Evolutionary conservation across 2,888 invertebrate genomes (phyloP).

Genomic region (Leptopilina drosophilae): DNA sequence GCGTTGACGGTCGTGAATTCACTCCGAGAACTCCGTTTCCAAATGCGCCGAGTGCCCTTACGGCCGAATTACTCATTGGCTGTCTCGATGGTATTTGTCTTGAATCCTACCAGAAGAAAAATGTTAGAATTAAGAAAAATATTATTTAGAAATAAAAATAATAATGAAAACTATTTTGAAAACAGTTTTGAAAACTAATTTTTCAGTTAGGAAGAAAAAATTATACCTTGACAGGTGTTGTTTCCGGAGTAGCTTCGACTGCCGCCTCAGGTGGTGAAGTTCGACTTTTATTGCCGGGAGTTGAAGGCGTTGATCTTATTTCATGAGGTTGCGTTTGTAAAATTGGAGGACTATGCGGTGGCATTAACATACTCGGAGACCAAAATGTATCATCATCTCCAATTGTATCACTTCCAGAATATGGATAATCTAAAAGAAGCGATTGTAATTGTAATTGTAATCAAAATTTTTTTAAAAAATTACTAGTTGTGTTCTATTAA

Average conservation of each 20-base stretch:
- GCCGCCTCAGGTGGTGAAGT: conserved; percentile 91
- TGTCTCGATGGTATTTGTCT: conserved; percentile 72
- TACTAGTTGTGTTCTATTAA: too few species aligned
- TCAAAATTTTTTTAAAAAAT: background rate
- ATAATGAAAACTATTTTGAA: background rate
- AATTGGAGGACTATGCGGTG: conserved; percentile 71
- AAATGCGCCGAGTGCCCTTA: conserved; percentile 81
- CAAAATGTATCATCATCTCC: conserved; percentile 72
- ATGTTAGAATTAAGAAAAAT: conserved; percentile 31
- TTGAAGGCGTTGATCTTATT: conserved; percentile 75
- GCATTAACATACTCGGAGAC: conserved; percentile 74
- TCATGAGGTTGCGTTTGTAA: conserved; percentile 66
- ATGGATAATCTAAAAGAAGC: conserved; percentile 63
- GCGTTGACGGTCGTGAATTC: conserved; percentile 84
- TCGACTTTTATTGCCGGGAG: conserved; percentile 77
- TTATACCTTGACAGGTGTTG: conserved; percentile 86
- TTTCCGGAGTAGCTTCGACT: conserved; percentile 93
- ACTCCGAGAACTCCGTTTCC: conserved; percentile 72
- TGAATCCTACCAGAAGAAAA: conserved; percentile 68
- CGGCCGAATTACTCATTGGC: conserved; percentile 82
- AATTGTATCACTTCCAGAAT: conserved; percentile 67
- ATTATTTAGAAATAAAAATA: background rate
- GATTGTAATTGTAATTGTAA: conserved; percentile 20
- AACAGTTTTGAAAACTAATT: too few species aligned
- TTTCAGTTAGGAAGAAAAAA: too few species aligned